These are phyloP conservation scores for Zaprionus obscuricornis DNA, from an alignment of 2,888 invertebrate species.

Conservation along the genomic window DNA sequence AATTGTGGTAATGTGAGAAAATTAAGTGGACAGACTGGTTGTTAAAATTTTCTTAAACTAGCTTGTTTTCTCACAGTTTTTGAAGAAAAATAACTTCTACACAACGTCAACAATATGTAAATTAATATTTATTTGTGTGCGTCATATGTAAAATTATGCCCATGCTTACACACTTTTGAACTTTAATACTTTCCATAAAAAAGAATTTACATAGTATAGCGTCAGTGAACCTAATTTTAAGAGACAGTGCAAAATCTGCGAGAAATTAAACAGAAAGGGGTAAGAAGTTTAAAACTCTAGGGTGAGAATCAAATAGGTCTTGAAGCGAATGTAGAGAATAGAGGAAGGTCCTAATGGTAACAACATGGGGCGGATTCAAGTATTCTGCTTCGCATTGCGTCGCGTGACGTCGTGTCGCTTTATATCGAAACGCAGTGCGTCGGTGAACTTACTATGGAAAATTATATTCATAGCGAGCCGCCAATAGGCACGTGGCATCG, in stretches of 20 bases:
- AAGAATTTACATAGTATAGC: too few species aligned
- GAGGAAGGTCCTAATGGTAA: background rate
- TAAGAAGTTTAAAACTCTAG: conserved; percentile 8
- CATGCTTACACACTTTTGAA: too few species aligned
- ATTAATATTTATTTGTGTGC: too few species aligned
- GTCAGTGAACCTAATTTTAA: too few species aligned
- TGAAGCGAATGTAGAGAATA: background rate
- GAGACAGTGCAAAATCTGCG: too few species aligned
- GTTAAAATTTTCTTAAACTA: conserved; percentile 41
- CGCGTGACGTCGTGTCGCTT: background rate
- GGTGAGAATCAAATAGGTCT: background rate
- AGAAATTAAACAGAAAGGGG: too few species aligned
- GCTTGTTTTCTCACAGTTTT: conserved; percentile 44
- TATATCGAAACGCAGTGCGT: too few species aligned
- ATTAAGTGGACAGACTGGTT: conserved; percentile 62
- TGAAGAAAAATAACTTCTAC: background rate
- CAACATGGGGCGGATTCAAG: background rate
- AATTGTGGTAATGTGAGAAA: conserved; percentile 64
- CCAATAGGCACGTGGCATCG: conserved; percentile 49
- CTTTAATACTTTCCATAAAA: too few species aligned
- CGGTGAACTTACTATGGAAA: background rate
- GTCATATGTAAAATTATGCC: too few species aligned
- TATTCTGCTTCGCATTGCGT: background rate
- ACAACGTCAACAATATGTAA: too few species aligned
- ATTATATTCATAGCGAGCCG: conserved; percentile 18